Evolutionary conservation across 2,888 invertebrate genomes (phyloP).

Genomic region (Schizaphis graminum): DNA sequence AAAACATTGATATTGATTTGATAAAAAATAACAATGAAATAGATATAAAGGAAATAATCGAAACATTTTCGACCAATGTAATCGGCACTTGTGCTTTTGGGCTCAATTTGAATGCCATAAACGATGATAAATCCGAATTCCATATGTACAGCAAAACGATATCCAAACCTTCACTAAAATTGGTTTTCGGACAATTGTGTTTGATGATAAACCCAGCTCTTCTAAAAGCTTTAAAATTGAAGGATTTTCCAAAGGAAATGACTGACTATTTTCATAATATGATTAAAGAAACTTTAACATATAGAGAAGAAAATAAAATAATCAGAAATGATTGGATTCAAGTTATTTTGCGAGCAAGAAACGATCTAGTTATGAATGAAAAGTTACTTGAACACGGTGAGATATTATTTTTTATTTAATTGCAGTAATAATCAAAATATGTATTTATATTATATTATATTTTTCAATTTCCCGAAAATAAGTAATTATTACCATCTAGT

Average conservation of each 20-base stretch:
- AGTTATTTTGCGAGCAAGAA: background rate
- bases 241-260: background rate
- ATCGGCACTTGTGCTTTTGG: slow-evolving; percentile 73
- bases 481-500: too few species aligned
- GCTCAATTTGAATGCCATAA: slow-evolving; percentile 70
- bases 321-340: background rate
- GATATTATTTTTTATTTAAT: background rate
- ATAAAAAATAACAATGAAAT: slow-evolving; percentile 71
- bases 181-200: background rate
- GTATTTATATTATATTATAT: too few species aligned
- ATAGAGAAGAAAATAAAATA: background rate
- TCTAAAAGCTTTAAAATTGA: background rate
- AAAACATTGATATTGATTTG: too few species aligned
- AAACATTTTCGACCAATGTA: slow-evolving; percentile 68
- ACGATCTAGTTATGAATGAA: background rate
- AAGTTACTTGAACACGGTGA: background rate
- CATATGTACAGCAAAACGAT: background rate
- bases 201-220: background rate
- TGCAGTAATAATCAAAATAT: too few species aligned
- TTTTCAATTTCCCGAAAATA: too few species aligned
- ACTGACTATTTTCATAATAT: background rate
- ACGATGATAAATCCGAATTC: background rate
- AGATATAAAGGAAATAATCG: slow-evolving; percentile 68
- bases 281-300: background rate
- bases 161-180: background rate